Evolutionary conservation across 2,113 vertebrate species (phyloP).

Genomic region (Elachura formosa): DNA sequence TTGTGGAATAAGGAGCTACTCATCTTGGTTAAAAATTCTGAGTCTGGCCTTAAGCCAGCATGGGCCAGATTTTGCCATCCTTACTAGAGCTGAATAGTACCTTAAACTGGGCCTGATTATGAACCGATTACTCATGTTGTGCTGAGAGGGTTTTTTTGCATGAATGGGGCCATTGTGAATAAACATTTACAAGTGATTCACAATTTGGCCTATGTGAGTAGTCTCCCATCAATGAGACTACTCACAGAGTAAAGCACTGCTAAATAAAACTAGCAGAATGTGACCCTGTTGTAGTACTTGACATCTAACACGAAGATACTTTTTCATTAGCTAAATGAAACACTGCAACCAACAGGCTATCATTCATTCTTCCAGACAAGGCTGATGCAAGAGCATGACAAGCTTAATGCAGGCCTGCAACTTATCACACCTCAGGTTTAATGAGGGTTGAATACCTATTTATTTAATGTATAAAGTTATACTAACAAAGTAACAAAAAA

Average conservation of each 20-base stretch:
- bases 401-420: conserved; percentile 54
- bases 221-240: conserved; percentile 2
- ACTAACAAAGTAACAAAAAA: not conserved
- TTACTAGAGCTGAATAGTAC: conserved; percentile 5
- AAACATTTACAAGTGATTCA: conserved; percentile 56
- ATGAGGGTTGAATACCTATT: conserved; percentile 41
- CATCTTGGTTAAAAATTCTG: not conserved
- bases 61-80: conserved; percentile 27
- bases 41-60: not conserved
- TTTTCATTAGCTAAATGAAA: conserved; percentile 52
- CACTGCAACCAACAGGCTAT: not conserved
- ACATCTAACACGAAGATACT: conserved; percentile 53
- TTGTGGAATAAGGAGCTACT: conserved; percentile 45
- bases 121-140: conserved; percentile 38
- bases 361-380: conserved; percentile 16
- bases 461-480: conserved; percentile 1
- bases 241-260: conserved; percentile 40
- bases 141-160: not conserved
- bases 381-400: conserved; percentile 54
- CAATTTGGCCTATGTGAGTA: conserved; percentile 37
- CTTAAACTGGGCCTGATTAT: conserved; percentile 39
- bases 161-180: conserved; percentile 59
- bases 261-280: conserved; percentile 55
- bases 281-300: conserved; percentile 59
- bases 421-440: conserved; percentile 56